Base-by-base conservation (phyloP, 2,113 vertebrate species). In the Pan paniscus region DNA sequence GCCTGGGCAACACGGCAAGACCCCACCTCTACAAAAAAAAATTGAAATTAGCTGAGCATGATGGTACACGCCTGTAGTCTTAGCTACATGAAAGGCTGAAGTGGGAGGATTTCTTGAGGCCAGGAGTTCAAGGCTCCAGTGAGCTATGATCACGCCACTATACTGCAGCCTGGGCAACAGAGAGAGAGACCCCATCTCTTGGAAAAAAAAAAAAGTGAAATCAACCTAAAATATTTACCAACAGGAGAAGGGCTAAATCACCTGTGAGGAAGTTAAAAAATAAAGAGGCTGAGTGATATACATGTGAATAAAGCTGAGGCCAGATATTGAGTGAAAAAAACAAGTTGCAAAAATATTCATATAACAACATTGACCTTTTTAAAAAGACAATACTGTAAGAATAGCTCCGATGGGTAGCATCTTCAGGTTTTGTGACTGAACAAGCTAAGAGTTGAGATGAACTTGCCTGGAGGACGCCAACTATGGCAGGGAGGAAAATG, bases 221-320 rank as follows among this genome's bases (percentile, higher is more conserved):
- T 50, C 35, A 50, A 64, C 17, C 61, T 91, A 57, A 85, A 91
- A 79, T 79, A 22, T 91, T 38, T 78, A 84, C 23, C 8, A 82
- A 61, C 22, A 93, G 59, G 14, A 90, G 38, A 91, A 61, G 14
- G 35, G 50, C 61, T 86, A 95, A 86, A 79, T 70, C 67, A 90
- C 67, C n/a, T 90, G 72, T 93, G 46, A 94, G 68, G 46, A 94
- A 83, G 30, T 68, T 76, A 76, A 16, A 79, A 85, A 91, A 73
- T 11, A 95, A 79, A 16, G n/a, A 90, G 20, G 16, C 32, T 91
- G 20, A 79, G 13, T 50, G 20, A 89, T 64, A 57, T 38, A 78
- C 23, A 52, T n/a, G 52, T 46, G 52, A 95, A 95, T 61, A 46
- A 92, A 80, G 82, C 38, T 64, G 81, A 92, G n/a, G 61, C 61